These are phyloP conservation scores for Chloroclystis v-ata DNA, from an alignment of 2,888 invertebrate genomes.

Conservation along the genomic window DNA sequence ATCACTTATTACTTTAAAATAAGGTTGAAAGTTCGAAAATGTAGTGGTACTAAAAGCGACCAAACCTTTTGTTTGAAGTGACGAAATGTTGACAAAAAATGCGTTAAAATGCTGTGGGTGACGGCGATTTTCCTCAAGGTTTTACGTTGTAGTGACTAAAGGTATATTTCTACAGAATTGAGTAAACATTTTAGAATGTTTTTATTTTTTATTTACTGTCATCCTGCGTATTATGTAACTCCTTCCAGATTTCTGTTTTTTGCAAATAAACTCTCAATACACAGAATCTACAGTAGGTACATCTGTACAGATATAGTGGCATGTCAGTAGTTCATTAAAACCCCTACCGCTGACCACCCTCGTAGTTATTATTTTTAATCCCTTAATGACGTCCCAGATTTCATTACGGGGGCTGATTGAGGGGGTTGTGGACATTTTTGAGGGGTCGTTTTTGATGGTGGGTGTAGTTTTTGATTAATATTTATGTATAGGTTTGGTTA, in stretches of 20 bases:
- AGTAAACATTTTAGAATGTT: too few species aligned
- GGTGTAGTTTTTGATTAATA: constrained; percentile 3
- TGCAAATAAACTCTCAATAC: too few species aligned
- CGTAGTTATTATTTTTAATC: constrained; percentile 76
- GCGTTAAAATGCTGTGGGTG: constrained; percentile 38
- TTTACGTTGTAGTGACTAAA: too few species aligned
- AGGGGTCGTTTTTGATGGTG: constrained; percentile 21
- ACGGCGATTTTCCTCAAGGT: constrained; percentile 22
- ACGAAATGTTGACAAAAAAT: constrained; percentile 46
- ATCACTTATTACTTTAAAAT: constrained; percentile 10
- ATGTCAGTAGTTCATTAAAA: constrained; percentile 62
- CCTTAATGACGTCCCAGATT: constrained; percentile 76
- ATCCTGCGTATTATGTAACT: too few species aligned
- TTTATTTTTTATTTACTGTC: too few species aligned
- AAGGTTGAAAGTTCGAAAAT: constrained; percentile 22
- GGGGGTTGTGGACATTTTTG: constrained; percentile 54
- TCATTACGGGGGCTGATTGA: constrained; percentile 73
- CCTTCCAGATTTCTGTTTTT: too few species aligned
- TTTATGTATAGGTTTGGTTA: not conserved
- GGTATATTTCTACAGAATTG: too few species aligned
- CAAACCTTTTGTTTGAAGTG: constrained; percentile 41
- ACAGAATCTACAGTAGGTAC: too few species aligned
- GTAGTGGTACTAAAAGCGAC: constrained; percentile 39
- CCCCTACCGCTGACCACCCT: constrained; percentile 40
- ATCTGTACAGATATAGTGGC: constrained; percentile 12